Percentiles rank a stretch among this genome's conserved stretches.
Evolutionary conservation across 2,888 invertebrate genomes (phyloP).

Genomic region (Pyrrhosoma nymphula): DNA sequence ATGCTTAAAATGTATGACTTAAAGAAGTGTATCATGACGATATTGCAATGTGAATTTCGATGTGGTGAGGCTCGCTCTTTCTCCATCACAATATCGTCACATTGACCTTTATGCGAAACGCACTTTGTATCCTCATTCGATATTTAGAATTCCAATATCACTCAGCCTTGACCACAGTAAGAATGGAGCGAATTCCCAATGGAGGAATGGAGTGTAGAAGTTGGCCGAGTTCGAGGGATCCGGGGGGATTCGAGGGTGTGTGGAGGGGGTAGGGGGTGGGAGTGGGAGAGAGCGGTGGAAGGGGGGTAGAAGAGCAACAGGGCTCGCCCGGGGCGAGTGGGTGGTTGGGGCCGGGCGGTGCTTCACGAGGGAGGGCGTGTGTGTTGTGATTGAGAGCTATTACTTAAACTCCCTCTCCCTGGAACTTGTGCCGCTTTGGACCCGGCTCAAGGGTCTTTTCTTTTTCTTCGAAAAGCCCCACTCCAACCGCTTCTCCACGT

Average conservation of each 20-base stretch:
- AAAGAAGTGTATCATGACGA: too few species aligned
- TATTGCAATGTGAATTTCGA: too few species aligned
- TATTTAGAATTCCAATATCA: too few species aligned
- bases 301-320: neutral
- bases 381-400: neutral
- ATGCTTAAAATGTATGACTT: too few species aligned
- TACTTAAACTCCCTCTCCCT: neutral
- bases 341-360: neutral
- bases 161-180: too few species aligned
- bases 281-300: neutral
- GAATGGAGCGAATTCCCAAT: neutral
- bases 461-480: neutral
- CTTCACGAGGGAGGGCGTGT: neutral
- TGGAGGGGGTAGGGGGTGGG: neutral
- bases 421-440: neutral
- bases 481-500: neutral
- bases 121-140: too few species aligned
- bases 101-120: too few species aligned
- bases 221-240: neutral
- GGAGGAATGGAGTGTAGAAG: neutral
- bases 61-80: too few species aligned
- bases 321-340: neutral
- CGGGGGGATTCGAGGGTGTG: neutral
- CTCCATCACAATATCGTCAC: too few species aligned
- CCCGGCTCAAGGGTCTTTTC: neutral